These are phyloP conservation scores for Tinea pellionella DNA, from an alignment of 2,888 invertebrate genomes.

Conservation along the genomic window DNA sequence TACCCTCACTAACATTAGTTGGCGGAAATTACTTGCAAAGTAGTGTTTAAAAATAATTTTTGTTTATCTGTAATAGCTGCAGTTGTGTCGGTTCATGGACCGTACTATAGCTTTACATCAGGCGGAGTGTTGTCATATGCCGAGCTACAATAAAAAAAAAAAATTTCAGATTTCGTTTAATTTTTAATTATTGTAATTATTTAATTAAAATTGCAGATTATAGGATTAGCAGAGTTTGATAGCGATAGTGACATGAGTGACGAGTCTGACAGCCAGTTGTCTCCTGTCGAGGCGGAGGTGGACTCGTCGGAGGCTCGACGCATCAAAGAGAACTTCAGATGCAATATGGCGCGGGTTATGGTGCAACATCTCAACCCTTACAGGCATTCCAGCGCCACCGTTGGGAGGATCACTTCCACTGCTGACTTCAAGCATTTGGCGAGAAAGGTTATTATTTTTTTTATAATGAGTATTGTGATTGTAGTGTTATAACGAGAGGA, in stretches of 20 bases:
- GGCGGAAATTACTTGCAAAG: too few species aligned
- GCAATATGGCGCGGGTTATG: conserved; percentile 83
- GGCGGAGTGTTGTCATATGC: too few species aligned
- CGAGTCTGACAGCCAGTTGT: conserved; percentile 20
- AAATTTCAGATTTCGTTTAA: too few species aligned
- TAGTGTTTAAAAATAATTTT: too few species aligned
- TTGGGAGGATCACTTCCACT: conserved; percentile 86
- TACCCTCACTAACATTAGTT: too few species aligned
- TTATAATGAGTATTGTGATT: not conserved
- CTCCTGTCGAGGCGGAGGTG: conserved; percentile 25
- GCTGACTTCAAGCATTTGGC: conserved; percentile 96
- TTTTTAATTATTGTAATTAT: too few species aligned
- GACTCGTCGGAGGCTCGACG: conserved; percentile 70
- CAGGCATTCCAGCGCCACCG: conserved; percentile 84
- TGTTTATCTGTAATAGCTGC: too few species aligned
- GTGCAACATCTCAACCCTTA: conserved; percentile 90
- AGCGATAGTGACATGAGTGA: conserved; percentile 29
- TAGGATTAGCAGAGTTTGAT: conserved; percentile 50
- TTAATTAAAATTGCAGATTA: conserved; percentile 42
- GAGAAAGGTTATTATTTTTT: conserved; percentile 76
- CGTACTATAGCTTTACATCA: too few species aligned
- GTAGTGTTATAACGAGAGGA: too few species aligned
- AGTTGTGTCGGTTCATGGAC: too few species aligned
- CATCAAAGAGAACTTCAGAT: conserved; percentile 88
- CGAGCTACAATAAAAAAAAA: too few species aligned